Conservation (phyloP, 2,797 vertebrate species). For the Amblyraja radiata region DNA sequence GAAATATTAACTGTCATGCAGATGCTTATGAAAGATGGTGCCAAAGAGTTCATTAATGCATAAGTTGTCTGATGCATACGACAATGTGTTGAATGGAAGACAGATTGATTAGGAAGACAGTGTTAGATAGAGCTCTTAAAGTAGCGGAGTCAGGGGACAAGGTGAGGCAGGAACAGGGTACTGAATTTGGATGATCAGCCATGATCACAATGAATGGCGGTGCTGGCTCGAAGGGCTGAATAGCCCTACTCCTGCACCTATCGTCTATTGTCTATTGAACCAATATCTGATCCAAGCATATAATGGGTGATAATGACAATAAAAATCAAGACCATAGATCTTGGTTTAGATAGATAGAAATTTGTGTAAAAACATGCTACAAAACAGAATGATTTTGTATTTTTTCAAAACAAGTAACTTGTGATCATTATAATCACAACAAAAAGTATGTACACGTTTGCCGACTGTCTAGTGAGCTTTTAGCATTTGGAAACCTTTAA, state of each 20-base stretch:
- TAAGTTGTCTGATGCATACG: no score
- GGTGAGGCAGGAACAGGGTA: no score
- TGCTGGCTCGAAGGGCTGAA: no score
- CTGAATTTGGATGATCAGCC: no score
- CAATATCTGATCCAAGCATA: background rate
- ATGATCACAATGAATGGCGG: no score
- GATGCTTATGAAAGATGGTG: background rate
- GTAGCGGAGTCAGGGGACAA: no score
- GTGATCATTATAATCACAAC: background rate
- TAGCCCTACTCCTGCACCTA: no score
- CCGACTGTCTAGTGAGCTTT: background rate
- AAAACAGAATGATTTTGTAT: background rate
- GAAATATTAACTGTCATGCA: background rate
- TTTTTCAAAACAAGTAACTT: background rate
- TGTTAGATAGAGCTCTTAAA: no score
- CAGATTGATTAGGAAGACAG: no score
- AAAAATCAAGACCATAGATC: background rate
- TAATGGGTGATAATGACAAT: background rate
- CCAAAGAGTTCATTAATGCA: background rate
- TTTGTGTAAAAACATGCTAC: background rate
- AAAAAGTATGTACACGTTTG: background rate
- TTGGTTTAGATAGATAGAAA: background rate
- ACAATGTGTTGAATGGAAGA: background rate
- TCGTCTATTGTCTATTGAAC: no score
- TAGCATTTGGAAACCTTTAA: background rate